Evolutionary conservation across 2,797 vertebrate species (phyloP).

Genomic region (Sardinella longiceps): DNA sequence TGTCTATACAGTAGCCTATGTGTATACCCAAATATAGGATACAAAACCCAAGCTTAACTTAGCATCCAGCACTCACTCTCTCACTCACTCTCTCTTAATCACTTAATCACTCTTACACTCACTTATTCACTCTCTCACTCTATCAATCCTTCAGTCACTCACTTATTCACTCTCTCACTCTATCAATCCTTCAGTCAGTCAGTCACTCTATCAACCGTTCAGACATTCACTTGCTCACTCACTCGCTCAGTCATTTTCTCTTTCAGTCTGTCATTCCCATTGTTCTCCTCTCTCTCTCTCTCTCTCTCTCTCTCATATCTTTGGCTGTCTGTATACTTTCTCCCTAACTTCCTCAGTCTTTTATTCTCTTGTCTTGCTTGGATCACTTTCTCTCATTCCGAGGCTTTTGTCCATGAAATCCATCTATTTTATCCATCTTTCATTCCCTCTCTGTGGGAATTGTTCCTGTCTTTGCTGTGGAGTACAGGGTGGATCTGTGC

Average conservation of each 20-base stretch:
- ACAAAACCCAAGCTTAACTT: background rate
- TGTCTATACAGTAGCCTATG: too few relatives aligned
- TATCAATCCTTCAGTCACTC: background rate
- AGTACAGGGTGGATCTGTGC: background rate
- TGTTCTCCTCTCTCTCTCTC: background rate
- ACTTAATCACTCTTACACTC: background rate
- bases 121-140: background rate
- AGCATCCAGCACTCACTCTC: background rate
- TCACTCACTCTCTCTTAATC: background rate
- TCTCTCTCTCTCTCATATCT: slow-evolving; percentile 3
- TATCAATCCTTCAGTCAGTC: background rate
- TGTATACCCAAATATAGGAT: too few relatives aligned
- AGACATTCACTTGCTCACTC: background rate
- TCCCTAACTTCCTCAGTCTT: too few relatives aligned
- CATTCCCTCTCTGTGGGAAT: background rate
- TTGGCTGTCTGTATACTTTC: background rate
- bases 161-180: background rate
- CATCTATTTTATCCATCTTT: too few relatives aligned
- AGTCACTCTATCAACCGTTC: background rate
- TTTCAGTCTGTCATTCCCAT: too few relatives aligned
- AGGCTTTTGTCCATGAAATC: too few relatives aligned
- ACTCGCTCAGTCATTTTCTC: too few relatives aligned
- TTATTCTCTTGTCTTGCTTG: too few relatives aligned
- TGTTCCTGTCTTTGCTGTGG: background rate
- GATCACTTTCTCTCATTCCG: too few relatives aligned